Evolutionary conservation across 2,113 vertebrate genomes (phyloP).

Genomic region (Neomonachus schauinslandi): DNA sequence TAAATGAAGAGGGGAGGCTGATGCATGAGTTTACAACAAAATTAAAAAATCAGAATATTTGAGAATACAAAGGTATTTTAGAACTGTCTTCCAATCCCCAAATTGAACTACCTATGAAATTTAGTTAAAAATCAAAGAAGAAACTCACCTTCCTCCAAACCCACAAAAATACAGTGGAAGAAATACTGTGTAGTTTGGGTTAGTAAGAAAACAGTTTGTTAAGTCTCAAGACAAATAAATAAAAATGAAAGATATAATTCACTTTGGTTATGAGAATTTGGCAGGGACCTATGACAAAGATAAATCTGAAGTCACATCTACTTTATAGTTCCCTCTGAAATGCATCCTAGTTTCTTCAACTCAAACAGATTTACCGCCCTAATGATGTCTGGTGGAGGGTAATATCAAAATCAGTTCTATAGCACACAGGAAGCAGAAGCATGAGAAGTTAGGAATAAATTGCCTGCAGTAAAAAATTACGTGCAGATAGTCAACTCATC

Average conservation of each 20-base stretch:
- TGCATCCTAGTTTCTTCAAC: not conserved
- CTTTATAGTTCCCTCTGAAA: not conserved
- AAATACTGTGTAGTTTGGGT: not conserved
- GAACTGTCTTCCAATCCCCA: not conserved
- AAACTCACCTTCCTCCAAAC: not conserved
- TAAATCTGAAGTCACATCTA: not conserved
- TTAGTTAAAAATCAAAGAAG: not conserved
- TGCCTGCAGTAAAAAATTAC: not conserved
- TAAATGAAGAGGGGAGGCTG: not conserved
- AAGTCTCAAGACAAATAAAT: conserved; percentile 14
- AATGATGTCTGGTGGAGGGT: not conserved
- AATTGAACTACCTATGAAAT: not conserved
- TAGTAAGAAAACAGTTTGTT: not conserved
- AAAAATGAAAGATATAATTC: conserved; percentile 8
- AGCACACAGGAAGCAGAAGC: not conserved
- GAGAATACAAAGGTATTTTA: not conserved
- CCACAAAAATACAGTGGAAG: not conserved
- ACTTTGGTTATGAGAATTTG: not conserved
- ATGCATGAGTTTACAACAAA: not conserved
- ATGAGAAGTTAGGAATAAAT: not conserved
- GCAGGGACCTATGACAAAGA: not conserved
- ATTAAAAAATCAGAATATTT: not conserved
- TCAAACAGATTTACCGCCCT: not conserved
- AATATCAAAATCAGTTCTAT: not conserved
- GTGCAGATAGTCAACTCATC: not conserved